Evolutionary conservation across 2,888 invertebrate species (phyloP).

Genomic region (Drosophila melanosoma): DNA sequence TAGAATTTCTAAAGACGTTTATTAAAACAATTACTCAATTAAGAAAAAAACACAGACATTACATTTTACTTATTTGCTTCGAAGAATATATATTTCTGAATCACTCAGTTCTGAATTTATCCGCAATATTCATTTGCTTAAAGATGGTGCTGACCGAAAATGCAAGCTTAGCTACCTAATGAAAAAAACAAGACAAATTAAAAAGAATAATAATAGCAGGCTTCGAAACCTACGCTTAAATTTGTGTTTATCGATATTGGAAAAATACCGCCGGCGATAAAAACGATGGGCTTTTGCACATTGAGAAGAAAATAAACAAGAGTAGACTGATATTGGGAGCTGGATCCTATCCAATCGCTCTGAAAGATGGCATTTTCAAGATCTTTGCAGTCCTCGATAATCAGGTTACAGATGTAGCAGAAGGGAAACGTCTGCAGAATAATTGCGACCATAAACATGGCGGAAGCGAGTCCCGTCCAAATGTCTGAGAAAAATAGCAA

Average conservation of each 20-base stretch:
- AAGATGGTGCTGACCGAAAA: no score
- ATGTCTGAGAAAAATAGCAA: slow-evolving; percentile 64
- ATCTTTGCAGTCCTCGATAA: slow-evolving; percentile 68
- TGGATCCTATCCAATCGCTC: slow-evolving; percentile 26
- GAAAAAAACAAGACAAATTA: no score
- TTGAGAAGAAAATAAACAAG: slow-evolving; percentile 68
- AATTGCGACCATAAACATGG: slow-evolving; percentile 57
- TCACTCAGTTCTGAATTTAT: no score
- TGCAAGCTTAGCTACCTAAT: no score
- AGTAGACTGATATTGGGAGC: background rate
- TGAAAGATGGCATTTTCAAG: slow-evolving; percentile 29
- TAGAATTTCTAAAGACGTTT: no score
- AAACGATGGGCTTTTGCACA: slow-evolving; percentile 61
- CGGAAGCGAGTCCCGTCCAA: slow-evolving; percentile 64
- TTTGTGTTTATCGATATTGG: slow-evolving; percentile 70
- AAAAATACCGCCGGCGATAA: slow-evolving; percentile 67
- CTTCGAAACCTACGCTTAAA: slow-evolving; percentile 59
- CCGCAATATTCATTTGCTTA: no score
- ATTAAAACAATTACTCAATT: no score
- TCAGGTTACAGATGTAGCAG: slow-evolving; percentile 71
- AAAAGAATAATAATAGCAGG: background rate
- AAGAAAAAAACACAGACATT: no score
- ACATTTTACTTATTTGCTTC: no score
- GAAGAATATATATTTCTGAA: no score
- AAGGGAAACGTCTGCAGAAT: slow-evolving; percentile 73